These are phyloP conservation scores for Caiman crocodilus DNA, from an alignment of 2,797 vertebrate genomes.

Conservation along the genomic window DNA sequence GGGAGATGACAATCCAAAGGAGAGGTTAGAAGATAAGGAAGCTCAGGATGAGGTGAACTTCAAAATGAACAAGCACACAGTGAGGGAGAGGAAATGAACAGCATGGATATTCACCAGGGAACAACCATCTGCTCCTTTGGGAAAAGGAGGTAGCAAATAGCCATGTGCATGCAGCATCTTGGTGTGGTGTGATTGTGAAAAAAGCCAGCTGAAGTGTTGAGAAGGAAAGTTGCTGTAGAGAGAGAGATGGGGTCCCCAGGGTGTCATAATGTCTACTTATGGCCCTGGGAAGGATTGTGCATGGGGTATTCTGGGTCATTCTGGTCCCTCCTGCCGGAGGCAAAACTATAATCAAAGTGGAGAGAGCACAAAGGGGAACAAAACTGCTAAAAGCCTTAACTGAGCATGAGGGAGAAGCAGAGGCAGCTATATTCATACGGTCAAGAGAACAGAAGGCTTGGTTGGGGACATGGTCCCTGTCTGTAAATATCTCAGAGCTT, in stretches of 20 bases:
- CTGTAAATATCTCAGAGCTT: conserved; percentile 38
- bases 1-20: not conserved
- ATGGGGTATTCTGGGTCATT: not conserved
- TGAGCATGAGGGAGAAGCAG: not conserved
- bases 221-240: too few species aligned
- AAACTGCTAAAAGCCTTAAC: conserved; percentile 45
- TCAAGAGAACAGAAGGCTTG: not conserved
- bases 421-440: conserved; percentile 35
- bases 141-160: not conserved
- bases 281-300: not conserved
- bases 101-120: not conserved
- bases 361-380: not conserved
- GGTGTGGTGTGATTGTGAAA: not conserved
- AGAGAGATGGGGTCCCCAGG: not conserved
- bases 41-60: not conserved
- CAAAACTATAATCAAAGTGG: not conserved
- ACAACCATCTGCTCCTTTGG: not conserved
- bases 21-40: too few species aligned
- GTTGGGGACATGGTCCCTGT: not conserved
- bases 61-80: too few species aligned
- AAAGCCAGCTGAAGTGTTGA: not conserved
- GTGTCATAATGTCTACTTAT: not conserved
- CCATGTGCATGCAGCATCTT: not conserved
- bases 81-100: not conserved
- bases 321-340: not conserved